Percentiles rank a stretch among this genome's conserved stretches.
Evolutionary conservation across 2,113 vertebrate genomes (phyloP).

Genomic region (Phrynocephalus versicolor): DNA sequence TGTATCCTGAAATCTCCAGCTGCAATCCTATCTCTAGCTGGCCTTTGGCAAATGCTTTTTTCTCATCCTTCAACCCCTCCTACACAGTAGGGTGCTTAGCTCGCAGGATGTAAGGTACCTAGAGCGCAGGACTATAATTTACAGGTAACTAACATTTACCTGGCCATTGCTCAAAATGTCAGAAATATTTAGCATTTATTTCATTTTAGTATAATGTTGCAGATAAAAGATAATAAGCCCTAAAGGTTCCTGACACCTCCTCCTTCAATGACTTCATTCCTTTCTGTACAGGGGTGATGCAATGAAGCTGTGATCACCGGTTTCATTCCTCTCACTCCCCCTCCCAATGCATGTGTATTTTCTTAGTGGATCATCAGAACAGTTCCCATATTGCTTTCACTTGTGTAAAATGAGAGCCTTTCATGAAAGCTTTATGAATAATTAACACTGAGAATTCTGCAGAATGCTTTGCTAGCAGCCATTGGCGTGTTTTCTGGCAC

Average conservation of each 20-base stretch:
- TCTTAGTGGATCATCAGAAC: conserved; percentile 32
- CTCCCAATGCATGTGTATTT: not conserved
- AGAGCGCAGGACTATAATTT: no score
- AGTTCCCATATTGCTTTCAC: conserved; percentile 49
- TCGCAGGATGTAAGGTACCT: not conserved
- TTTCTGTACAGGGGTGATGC: no score
- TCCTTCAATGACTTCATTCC: no score
- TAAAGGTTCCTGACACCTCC: not conserved
- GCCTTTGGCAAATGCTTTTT: not conserved
- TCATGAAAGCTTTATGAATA: conserved; percentile 58
- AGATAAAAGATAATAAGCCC: no score
- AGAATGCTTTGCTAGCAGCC: not conserved
- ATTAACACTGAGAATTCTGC: conserved; percentile 20
- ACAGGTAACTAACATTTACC: not conserved
- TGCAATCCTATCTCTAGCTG: not conserved
- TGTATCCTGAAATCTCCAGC: not conserved
- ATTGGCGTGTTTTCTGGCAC: not conserved
- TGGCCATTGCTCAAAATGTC: not conserved
- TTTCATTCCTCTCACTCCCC: no score
- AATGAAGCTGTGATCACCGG: no score
- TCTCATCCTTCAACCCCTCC: not conserved
- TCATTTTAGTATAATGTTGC: no score
- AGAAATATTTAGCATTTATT: no score
- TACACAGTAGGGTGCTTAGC: no score
- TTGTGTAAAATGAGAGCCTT: conserved; percentile 55